These are phyloP conservation scores for Protosalanx chinensis DNA, from an alignment of 2,797 vertebrate species.

Conservation along the genomic window DNA sequence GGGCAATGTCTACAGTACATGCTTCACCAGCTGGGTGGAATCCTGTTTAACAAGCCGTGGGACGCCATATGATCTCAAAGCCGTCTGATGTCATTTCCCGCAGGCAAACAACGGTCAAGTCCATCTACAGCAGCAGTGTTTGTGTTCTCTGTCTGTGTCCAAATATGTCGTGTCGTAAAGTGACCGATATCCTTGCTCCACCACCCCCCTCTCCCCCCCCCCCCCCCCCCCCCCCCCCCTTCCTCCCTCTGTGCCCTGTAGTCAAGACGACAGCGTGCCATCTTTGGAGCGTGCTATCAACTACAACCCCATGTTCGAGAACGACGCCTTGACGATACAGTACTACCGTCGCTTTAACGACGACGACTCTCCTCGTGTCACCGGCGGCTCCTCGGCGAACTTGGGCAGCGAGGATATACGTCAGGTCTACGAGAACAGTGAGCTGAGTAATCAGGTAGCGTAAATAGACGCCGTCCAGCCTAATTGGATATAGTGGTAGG, in stretches of 20 bases:
- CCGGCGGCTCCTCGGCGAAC: constrained; percentile 64
- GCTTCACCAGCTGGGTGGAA: background rate
- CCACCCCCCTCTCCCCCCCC: no score
- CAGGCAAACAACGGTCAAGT: background rate
- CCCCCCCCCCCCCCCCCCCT: background rate
- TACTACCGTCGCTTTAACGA: constrained; percentile 74
- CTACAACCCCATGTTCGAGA: constrained; percentile 81
- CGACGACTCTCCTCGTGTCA: constrained; percentile 62
- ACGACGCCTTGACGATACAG: constrained; percentile 69
- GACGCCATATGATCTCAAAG: no score
- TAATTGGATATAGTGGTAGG: background rate
- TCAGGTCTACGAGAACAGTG: constrained; percentile 79
- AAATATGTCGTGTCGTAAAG: background rate
- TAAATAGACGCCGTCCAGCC: background rate
- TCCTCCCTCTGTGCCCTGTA: constrained; percentile 37
- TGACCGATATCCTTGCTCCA: background rate
- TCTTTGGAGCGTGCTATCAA: constrained; percentile 81
- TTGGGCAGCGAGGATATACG: constrained; percentile 78
- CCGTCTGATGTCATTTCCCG: background rate
- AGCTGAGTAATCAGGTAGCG: constrained; percentile 80
- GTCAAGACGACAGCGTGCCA: constrained; percentile 74
- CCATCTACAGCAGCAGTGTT: no score
- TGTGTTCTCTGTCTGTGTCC: background rate
- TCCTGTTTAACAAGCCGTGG: background rate
- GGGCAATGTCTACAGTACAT: background rate